Conservation (phyloP, 2,888 invertebrate species). For the Lasioglossum figueresi region DNA sequence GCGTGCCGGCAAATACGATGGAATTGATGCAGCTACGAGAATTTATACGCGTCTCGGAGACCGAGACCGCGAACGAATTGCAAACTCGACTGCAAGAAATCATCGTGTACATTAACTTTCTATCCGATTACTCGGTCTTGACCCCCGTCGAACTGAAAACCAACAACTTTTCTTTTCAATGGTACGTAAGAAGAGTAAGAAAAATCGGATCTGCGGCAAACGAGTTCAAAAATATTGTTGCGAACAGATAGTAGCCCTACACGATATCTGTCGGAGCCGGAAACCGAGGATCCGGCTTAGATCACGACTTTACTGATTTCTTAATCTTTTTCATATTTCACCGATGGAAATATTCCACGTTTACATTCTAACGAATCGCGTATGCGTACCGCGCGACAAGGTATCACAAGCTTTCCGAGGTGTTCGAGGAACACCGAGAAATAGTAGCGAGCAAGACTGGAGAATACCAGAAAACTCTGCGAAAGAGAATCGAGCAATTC, state of each 20-base stretch:
- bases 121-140: constrained; percentile 92
- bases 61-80: constrained; percentile 88
- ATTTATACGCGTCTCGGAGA: constrained; percentile 91
- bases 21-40: constrained; percentile 93
- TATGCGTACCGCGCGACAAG: constrained; percentile 54
- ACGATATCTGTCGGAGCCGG: too few species aligned
- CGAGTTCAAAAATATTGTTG: too few species aligned
- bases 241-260: too few species aligned
- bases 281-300: too few species aligned
- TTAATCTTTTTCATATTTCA: not conserved
- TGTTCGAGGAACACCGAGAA: constrained; percentile 92
- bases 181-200: constrained; percentile 84
- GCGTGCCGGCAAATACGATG: constrained; percentile 92
- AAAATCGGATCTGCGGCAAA: not conserved
- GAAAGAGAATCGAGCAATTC: constrained; percentile 92
- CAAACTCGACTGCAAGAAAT: constrained; percentile 90
- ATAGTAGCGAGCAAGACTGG: constrained; percentile 92
- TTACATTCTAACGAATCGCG: not conserved
- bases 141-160: constrained; percentile 94
- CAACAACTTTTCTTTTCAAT: constrained; percentile 94
- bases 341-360: not conserved
- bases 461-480: constrained; percentile 93
- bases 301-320: too few species aligned
- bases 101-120: constrained; percentile 91
- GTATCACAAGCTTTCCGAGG: constrained; percentile 91